Percentiles rank a stretch among this genome's conserved stretches.
These are phyloP conservation scores for Malthinus flaveolus DNA, from an alignment of 2,888 invertebrate genomes.

Conservation along the genomic window DNA sequence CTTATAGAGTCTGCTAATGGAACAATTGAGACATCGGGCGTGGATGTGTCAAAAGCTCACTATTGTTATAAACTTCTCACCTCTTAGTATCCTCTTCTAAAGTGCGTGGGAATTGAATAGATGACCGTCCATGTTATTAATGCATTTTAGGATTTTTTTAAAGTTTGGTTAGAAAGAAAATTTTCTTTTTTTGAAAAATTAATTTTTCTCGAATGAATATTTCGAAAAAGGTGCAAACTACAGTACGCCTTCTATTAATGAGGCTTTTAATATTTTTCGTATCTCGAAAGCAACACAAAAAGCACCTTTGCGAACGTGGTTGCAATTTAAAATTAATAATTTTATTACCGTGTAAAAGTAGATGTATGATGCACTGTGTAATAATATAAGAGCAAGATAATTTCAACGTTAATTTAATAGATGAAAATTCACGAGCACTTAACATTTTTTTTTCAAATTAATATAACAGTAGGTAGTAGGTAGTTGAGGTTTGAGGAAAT, in stretches of 20 bases:
- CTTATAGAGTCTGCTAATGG: constrained; percentile 34
- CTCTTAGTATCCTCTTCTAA: constrained; percentile 18
- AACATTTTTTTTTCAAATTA: too few relatives aligned
- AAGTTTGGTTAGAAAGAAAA: constrained; percentile 1
- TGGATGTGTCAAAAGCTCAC: constrained; percentile 48
- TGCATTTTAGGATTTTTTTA: constrained; percentile 4
- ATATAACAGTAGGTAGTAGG: too few relatives aligned
- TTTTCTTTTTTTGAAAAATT: neutral
- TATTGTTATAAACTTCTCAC: constrained; percentile 24
- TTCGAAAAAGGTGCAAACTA: neutral
- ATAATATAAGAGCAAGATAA: too few relatives aligned
- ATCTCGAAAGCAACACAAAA: constrained; percentile 9
- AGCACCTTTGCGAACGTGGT: constrained; percentile 12
- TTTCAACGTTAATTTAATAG: too few relatives aligned
- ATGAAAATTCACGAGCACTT: too few relatives aligned
- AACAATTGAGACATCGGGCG: constrained; percentile 42
- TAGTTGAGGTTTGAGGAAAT: too few relatives aligned
- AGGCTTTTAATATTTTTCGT: neutral
- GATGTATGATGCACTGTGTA: too few relatives aligned
- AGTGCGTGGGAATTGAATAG: constrained; percentile 22
- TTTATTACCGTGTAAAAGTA: too few relatives aligned
- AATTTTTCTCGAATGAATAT: neutral
- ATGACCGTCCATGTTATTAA: constrained; percentile 2
- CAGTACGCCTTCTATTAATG: neutral
- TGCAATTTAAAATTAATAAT: constrained; percentile 8